A percentile compares a stretch with the other conserved stretches of the same genome.
phyloP scores from a whole-genome alignment of 2,113 vertebrate species.

The Psittacus erithacus region DNA sequence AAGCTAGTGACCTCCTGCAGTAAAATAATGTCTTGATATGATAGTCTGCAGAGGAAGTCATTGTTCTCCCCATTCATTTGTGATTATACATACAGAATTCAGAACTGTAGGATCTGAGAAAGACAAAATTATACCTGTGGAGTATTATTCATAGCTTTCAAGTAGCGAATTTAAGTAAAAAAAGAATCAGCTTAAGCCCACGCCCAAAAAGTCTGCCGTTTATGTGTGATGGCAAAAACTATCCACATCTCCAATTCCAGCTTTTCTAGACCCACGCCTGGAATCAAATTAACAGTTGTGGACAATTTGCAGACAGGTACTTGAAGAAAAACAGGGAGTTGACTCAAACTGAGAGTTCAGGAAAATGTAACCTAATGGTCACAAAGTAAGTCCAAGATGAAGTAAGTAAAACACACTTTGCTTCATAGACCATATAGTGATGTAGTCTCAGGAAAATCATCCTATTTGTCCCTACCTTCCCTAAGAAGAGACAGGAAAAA shows the following conservation, averaged over 20 bases:
- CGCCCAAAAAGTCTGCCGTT: neutral
- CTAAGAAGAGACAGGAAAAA: neutral
- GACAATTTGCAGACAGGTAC: neutral
- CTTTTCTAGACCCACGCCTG: neutral
- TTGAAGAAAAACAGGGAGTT: neutral
- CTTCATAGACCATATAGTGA: neutral
- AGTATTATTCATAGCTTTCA: neutral
- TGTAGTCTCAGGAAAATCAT: neutral
- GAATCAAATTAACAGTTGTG: neutral
- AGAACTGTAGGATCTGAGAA: neutral
- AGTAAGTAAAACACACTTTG: neutral
- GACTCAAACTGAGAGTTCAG: neutral
- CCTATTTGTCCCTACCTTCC: rapidly evolving
- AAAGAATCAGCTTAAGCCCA: neutral
- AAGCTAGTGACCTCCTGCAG: neutral
- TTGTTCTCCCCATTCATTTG: neutral
- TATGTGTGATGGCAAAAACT: neutral
- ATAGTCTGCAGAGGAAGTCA: neutral
- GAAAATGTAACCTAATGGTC: neutral
- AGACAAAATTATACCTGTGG: neutral
- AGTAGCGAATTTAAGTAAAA: neutral
- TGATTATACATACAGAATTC: neutral
- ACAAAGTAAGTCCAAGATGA: neutral
- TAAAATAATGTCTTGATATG: neutral
- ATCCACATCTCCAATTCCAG: neutral